Evolutionary conservation across 2,113 vertebrate genomes (phyloP), one percentile per base, ranked within the genome.

Genomic region (Cranoglanis bouderius): DNA sequence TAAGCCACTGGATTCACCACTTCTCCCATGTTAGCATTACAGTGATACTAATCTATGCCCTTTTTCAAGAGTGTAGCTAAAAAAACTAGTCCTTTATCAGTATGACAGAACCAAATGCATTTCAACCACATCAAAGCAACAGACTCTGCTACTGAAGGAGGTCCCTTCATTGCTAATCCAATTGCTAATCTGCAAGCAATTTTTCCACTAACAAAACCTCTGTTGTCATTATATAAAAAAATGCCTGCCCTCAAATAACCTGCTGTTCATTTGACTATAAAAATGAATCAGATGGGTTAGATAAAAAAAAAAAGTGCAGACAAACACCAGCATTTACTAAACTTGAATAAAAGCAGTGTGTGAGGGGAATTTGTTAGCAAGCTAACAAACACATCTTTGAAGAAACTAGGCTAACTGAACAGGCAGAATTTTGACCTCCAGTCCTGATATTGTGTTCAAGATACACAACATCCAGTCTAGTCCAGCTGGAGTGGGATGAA

Each of bases 1-100:
- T 94, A 93, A 93, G 91, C 70, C 84, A 51, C 80, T 63, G 26
- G 55, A 57, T 43, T 78, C 55, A 32, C 59, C 40, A 65, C 32
- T 46, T 46, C 29, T 84, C 72, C 55, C 85, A 70, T 40, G 14
- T 61, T 61, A 59, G 12, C 8, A 57, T 10, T 32, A 35, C 8
- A 55, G 19, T 4, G 1, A 24, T 49, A 18, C 29, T 46, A 78
- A 82, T 61, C 38, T 53, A 13, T 86, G 63, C 43, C 12, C 49
- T 32, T 51, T 78, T 53, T 53, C 29, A 82, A 32, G 29, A 38
- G 51, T 86, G 43, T 43, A 59, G 78, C 3, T 65, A 38, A 55
- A n/a, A 74, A 18, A 63, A 74, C 35, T 55, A 55, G 57, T 38
- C 26, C 16, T 65, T 61, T 46, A 63, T 77, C 72, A 80, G 32